phyloP scores from a whole-genome alignment of 2,797 vertebrate genomes.

The Sitta carolinensis region DNA sequence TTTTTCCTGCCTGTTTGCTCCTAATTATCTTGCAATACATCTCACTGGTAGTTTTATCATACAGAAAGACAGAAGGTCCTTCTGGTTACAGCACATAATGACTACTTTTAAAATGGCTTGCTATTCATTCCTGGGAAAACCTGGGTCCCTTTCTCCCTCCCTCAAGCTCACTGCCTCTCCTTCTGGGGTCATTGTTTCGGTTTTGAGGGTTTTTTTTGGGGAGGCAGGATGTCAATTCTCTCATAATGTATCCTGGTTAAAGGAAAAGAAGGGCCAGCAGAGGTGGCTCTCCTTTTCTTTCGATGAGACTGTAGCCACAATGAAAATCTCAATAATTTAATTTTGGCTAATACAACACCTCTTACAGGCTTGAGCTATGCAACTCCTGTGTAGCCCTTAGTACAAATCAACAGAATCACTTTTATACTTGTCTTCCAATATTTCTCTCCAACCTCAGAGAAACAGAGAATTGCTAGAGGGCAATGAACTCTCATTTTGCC shows the following conservation, averaged over 20 bases:
- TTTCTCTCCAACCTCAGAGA: constrained; percentile 18
- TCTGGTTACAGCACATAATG: constrained; percentile 20
- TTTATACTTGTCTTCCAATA: not conserved
- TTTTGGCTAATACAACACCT: not conserved
- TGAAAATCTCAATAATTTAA: not conserved
- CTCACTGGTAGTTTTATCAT: constrained; percentile 29
- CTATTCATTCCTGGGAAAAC: not conserved
- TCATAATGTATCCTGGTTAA: not conserved
- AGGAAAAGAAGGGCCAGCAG: not conserved
- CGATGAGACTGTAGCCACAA: not conserved
- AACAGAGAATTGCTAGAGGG: constrained; percentile 45
- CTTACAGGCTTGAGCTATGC: not conserved
- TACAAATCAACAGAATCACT: constrained; percentile 34
- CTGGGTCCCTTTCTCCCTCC: not conserved
- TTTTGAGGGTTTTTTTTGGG: fast-evolving
- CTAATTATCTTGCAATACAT: constrained; percentile 47
- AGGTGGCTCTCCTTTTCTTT: not conserved
- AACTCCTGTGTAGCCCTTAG: not conserved
- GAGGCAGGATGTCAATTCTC: not conserved
- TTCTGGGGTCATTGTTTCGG: not conserved
- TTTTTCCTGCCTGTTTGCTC: constrained; percentile 40
- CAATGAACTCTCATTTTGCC: constrained; percentile 56
- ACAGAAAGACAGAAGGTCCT: constrained; percentile 34
- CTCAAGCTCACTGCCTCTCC: not conserved
- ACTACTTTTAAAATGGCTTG: constrained; percentile 26